phyloP scores from a whole-genome alignment of 2,797 vertebrate species.

The Crenichthys baileyi region DNA sequence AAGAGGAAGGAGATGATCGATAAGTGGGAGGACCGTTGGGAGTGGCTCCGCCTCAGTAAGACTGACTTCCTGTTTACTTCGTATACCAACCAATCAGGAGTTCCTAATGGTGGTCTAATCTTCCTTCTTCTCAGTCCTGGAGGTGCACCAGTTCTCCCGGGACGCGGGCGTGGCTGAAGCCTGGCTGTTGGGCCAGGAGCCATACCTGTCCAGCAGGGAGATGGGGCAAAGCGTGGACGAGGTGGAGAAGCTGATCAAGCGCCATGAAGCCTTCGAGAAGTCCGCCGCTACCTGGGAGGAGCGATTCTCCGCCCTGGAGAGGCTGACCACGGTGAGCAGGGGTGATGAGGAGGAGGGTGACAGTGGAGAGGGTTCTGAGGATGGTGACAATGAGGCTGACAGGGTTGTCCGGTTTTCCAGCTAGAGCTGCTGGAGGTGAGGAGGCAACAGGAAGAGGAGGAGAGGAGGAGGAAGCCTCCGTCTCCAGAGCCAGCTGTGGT shows the following conservation, averaged over 20 bases:
- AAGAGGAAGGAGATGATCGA: slow-evolving; percentile 99
- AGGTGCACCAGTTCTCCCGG: slow-evolving; percentile 96
- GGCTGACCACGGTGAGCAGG: slow-evolving; percentile 90
- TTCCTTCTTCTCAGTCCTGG: slow-evolving; percentile 83
- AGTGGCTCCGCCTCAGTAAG: slow-evolving; percentile 98
- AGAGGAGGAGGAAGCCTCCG: slow-evolving; percentile 87
- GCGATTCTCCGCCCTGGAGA: slow-evolving; percentile 92
- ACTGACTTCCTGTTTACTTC: neutral
- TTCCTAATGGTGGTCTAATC: neutral
- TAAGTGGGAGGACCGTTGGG: slow-evolving; percentile 98
- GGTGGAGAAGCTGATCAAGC: slow-evolving; percentile 95
- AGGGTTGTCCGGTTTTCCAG: slow-evolving; percentile 57
- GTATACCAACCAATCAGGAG: neutral
- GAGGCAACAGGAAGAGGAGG: slow-evolving; percentile 93
- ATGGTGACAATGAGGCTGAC: neutral
- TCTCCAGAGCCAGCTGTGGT: slow-evolving; percentile 80
- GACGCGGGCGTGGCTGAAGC: slow-evolving; percentile 95
- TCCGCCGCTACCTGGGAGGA: slow-evolving; percentile 97
- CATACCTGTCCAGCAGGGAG: slow-evolving; percentile 91
- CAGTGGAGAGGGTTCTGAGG: neutral
- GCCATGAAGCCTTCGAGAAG: slow-evolving; percentile 96
- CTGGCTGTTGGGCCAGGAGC: slow-evolving; percentile 94
- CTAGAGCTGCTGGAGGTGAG: slow-evolving; percentile 95
- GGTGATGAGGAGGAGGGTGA: neutral
- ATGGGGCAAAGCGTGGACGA: slow-evolving; percentile 94